Conservation (phyloP, 1,140 invertebrate species). For the Homarus americanus region DNA sequence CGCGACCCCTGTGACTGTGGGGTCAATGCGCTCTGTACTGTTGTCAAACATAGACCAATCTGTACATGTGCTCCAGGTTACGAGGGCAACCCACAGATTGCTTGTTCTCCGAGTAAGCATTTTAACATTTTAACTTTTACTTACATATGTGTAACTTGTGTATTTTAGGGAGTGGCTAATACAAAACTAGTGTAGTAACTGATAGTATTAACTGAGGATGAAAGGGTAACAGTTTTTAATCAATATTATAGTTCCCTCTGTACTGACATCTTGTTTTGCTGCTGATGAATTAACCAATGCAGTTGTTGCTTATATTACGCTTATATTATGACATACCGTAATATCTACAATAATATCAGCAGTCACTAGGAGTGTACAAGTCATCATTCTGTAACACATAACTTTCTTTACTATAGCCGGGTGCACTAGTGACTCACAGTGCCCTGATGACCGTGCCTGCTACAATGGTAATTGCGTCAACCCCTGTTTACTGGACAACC, state of each 20-base stretch:
- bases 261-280: not conserved
- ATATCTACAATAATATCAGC: slow-evolving; percentile 1
- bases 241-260: not conserved
- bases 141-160: slow-evolving; percentile 28
- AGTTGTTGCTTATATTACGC: not conserved
- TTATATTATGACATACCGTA: not conserved
- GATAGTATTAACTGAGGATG: not conserved
- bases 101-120: slow-evolving; percentile 75
- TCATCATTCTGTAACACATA: not conserved
- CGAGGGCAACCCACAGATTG: slow-evolving; percentile 77
- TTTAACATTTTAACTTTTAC: slow-evolving; percentile 44
- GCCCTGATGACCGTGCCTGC: slow-evolving; percentile 84
- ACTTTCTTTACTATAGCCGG: slow-evolving; percentile 80
- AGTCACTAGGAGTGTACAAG: not conserved
- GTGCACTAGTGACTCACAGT: slow-evolving; percentile 88
- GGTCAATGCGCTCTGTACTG: slow-evolving; percentile 85
- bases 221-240: not conserved
- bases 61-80: slow-evolving; percentile 77
- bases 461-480: slow-evolving; percentile 90
- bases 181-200: not conserved
- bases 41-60: slow-evolving; percentile 75
- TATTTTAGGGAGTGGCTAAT: slow-evolving; percentile 1
- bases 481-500: slow-evolving; percentile 87
- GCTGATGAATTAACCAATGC: not conserved
- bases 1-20: slow-evolving; percentile 90